Evolutionary conservation across 2,888 invertebrate species (phyloP).

Genomic region (Anoncus sp.): DNA sequence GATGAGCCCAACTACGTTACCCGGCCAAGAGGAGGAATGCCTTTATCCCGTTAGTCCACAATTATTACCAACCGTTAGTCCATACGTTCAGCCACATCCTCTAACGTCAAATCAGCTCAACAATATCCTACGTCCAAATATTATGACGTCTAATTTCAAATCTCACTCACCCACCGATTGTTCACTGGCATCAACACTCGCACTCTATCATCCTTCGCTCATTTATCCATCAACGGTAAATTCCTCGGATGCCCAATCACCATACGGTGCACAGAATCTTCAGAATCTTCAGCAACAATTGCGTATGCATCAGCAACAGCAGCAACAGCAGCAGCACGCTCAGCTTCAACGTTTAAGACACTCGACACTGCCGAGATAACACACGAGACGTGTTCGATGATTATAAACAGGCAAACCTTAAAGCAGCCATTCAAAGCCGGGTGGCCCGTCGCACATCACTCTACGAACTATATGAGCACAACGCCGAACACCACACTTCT

Average conservation of each 20-base stretch:
- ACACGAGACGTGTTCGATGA: slow-evolving; percentile 62
- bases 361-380: slow-evolving; percentile 79
- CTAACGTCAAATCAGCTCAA: slow-evolving; percentile 78
- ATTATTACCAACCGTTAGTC: slow-evolving; percentile 76
- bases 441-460: slow-evolving; percentile 21
- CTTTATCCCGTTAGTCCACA: slow-evolving; percentile 81
- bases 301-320: slow-evolving; percentile 72
- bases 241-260: slow-evolving; percentile 63
- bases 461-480: slow-evolving; percentile 64
- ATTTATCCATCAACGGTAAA: slow-evolving; percentile 61
- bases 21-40: slow-evolving; percentile 80
- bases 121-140: slow-evolving; percentile 71
- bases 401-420: slow-evolving; percentile 23
- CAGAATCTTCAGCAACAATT: slow-evolving; percentile 73
- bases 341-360: slow-evolving; percentile 77
- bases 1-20: slow-evolving; percentile 73
- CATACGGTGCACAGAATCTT: slow-evolving; percentile 64
- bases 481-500: slow-evolving; percentile 54
- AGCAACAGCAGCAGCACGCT: slow-evolving; percentile 73
- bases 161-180: slow-evolving; percentile 56
- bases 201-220: slow-evolving; percentile 70
- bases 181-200: slow-evolving; percentile 53
- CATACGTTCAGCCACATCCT: slow-evolving; percentile 80
- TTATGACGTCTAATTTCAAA: slow-evolving; percentile 48
- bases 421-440: no score